phyloP scores from a whole-genome alignment of 2,113 vertebrate species.

The Myiagra hebetior region DNA sequence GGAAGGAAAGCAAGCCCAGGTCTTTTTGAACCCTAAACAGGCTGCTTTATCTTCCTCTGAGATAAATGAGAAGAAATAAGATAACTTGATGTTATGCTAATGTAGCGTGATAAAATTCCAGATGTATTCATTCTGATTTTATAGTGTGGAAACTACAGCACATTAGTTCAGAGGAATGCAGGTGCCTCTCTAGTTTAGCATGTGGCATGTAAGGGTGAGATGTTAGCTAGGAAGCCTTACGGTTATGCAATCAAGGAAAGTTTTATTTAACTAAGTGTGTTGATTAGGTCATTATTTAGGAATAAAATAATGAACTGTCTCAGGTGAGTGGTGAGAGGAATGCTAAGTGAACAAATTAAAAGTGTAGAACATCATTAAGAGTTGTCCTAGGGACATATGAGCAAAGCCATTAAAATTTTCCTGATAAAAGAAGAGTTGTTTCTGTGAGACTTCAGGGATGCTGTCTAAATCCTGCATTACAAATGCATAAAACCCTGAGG shows the following conservation, averaged over 20 bases:
- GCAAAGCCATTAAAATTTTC: neutral
- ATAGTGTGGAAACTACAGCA: neutral
- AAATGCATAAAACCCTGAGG: neutral
- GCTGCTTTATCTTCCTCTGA: neutral
- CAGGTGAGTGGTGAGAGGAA: neutral
- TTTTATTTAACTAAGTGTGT: neutral
- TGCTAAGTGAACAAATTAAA: neutral
- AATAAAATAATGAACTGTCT: neutral
- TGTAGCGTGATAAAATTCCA: neutral
- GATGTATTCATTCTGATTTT: neutral
- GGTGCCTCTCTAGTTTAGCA: neutral
- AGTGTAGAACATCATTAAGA: neutral
- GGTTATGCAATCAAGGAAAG: neutral
- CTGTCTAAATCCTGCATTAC: neutral
- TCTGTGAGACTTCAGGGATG: neutral
- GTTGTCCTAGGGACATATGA: neutral
- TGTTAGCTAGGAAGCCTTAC: neutral
- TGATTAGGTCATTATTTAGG: neutral
- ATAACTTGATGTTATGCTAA: neutral
- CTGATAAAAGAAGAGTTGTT: neutral
- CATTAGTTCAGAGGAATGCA: neutral
- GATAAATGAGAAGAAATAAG: neutral
- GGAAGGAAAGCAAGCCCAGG: neutral
- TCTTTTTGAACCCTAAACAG: neutral
- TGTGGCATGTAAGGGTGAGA: neutral